These are phyloP conservation scores for Parnassius mnemosyne DNA, from an alignment of 2,888 invertebrate genomes.

Conservation along the genomic window DNA sequence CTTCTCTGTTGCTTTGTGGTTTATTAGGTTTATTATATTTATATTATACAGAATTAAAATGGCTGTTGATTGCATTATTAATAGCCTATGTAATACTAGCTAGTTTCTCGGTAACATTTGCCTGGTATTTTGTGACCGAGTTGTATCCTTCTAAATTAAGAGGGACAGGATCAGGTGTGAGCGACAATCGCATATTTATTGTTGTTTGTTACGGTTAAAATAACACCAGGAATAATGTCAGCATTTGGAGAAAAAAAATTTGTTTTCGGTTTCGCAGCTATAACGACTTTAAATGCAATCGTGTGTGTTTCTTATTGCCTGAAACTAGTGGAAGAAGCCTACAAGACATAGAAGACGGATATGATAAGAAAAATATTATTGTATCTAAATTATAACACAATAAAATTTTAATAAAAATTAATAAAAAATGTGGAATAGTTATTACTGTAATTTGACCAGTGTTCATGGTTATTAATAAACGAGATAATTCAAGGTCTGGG, in stretches of 20 bases:
- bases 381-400: constrained; percentile 23
- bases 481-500: no score
- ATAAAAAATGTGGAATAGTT: no score
- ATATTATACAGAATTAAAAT: constrained; percentile 36
- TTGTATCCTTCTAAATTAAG: constrained; percentile 50
- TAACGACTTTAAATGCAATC: constrained; percentile 38
- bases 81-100: constrained; percentile 43
- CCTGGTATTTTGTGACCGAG: constrained; percentile 54
- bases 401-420: background rate
- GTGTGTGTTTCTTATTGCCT: constrained; percentile 44
- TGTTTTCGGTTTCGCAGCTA: constrained; percentile 42
- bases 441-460: no score
- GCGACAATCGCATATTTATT: constrained; percentile 45
- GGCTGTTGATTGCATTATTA: constrained; percentile 42
- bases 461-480: no score
- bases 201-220: constrained; percentile 48
- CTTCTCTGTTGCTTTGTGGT: constrained; percentile 35
- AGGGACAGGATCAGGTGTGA: constrained; percentile 51
- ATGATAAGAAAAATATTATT: constrained; percentile 52
- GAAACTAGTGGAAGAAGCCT: constrained; percentile 82
- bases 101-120: constrained; percentile 40
- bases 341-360: constrained; percentile 80
- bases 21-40: constrained; percentile 42
- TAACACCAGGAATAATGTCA: constrained; percentile 43
- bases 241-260: constrained; percentile 42